Evolutionary conservation across 2,888 invertebrate genomes (phyloP).

Genomic region (Chloroclysta siterata): DNA sequence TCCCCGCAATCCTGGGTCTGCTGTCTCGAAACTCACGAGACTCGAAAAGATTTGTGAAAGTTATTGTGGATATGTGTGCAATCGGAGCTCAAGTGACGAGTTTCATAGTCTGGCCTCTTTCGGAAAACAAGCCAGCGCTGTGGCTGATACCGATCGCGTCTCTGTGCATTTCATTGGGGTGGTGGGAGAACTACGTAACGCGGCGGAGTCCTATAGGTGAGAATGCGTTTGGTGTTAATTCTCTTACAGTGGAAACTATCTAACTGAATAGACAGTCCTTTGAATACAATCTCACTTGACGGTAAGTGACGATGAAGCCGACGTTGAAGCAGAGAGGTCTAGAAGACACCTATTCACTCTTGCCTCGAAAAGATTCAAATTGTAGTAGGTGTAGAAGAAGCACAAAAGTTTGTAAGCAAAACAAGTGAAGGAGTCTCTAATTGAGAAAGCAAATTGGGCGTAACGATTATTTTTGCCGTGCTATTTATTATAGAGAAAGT

Average conservation of each 20-base stretch:
- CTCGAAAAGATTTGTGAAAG: constrained; percentile 90
- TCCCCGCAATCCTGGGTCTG: constrained; percentile 92
- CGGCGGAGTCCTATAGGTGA: constrained; percentile 92
- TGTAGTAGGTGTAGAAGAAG: no score
- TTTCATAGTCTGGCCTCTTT: constrained; percentile 95
- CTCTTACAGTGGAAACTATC: background rate
- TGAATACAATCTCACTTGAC: no score
- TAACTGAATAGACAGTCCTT: no score
- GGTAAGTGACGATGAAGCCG: no score
- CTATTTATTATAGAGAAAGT: background rate
- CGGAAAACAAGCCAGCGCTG: constrained; percentile 89
- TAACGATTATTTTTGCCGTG: background rate
- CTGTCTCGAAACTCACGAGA: constrained; percentile 93
- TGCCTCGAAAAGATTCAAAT: no score
- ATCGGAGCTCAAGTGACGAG: constrained; percentile 95
- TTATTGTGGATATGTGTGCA: constrained; percentile 93
- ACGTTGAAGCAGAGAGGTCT: no score
- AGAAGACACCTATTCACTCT: background rate
- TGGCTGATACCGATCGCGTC: constrained; percentile 95
- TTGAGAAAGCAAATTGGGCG: background rate
- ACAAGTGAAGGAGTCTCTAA: background rate
- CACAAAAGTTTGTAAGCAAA: background rate
- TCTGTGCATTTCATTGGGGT: constrained; percentile 94
- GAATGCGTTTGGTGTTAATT: constrained; percentile 26
- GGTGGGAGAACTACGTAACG: constrained; percentile 99